phyloP scores from a whole-genome alignment of 2,113 vertebrate genomes.

The Castor canadensis region DNA sequence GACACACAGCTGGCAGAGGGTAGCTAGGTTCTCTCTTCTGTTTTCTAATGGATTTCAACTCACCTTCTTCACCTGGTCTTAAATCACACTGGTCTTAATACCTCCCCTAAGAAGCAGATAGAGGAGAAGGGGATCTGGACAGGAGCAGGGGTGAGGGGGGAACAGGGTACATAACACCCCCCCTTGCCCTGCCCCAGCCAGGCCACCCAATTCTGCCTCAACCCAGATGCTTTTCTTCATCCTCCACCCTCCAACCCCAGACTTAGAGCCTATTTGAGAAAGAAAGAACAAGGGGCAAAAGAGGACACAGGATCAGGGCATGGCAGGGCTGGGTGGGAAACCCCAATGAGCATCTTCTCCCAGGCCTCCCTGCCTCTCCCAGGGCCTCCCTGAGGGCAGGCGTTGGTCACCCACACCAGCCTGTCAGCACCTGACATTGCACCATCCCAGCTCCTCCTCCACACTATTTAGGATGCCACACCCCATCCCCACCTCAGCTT shows the following conservation, averaged over 20 bases:
- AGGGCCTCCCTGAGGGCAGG: not conserved
- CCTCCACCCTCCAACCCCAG: not conserved
- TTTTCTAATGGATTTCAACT: conserved; percentile 46
- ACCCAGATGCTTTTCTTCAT: not conserved
- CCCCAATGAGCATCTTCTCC: not conserved
- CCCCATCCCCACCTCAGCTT: conserved; percentile 11
- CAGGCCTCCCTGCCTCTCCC: not conserved
- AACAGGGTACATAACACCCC: too few relatives aligned
- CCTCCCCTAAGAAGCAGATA: not conserved
- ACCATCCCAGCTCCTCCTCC: not conserved
- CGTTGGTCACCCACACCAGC: accelerated
- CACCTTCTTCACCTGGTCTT: conserved; percentile 21
- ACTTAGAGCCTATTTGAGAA: not conserved
- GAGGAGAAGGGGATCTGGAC: not conserved
- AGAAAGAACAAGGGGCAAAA: not conserved
- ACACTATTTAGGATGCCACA: not conserved
- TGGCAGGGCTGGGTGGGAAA: not conserved
- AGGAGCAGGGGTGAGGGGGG: not conserved
- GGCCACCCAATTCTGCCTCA: not conserved
- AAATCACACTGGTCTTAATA: not conserved
- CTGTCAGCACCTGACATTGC: not conserved
- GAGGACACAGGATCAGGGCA: not conserved
- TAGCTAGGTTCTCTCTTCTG: conserved; percentile 19
- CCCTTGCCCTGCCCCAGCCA: not conserved
- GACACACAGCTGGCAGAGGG: not conserved